Conservation (phyloP, 2,888 invertebrate species). For the Polyploca ridens region DNA sequence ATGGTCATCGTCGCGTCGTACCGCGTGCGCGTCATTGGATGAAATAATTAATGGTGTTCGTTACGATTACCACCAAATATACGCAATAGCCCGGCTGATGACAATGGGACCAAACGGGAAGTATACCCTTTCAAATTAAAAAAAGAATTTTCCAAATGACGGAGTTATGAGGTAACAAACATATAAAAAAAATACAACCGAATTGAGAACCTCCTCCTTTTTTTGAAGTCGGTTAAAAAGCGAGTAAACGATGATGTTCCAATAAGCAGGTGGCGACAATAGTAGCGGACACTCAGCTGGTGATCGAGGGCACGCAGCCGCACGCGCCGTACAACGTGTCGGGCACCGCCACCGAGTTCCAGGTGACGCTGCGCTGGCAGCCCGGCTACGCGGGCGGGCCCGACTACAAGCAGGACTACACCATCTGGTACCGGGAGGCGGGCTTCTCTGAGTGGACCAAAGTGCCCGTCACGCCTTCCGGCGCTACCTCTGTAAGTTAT, state of each 20-base stretch:
- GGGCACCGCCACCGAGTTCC: conserved; percentile 94
- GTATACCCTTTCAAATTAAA: no score
- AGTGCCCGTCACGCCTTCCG: conserved; percentile 96
- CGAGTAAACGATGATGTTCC: background rate
- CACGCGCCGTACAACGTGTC: conserved; percentile 98
- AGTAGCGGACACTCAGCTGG: conserved; percentile 94
- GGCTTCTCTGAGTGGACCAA: conserved; percentile 96
- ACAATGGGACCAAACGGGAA: no score
- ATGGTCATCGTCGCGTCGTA: no score
- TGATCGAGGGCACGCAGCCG: conserved; percentile 97
- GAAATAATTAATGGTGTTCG: no score
- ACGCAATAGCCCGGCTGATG: no score
- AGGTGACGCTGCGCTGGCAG: conserved; percentile 95
- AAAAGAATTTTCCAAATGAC: no score
- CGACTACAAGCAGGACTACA: conserved; percentile 97
- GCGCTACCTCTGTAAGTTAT: conserved; percentile 87
- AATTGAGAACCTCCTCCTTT: no score
- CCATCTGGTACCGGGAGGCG: conserved; percentile 96
- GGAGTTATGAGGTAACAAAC: no score
- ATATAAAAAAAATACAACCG: no score
- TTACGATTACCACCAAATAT: no score
- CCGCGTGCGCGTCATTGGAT: no score
- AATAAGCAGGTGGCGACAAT: conserved; percentile 93
- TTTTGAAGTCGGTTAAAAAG: no score
- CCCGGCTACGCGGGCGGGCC: conserved; percentile 98